Percentiles rank a stretch among this genome's conserved stretches.
Conservation (phyloP, 53 echinoderm and acorn worm genomes). For the Antedon mediterranea region DNA sequence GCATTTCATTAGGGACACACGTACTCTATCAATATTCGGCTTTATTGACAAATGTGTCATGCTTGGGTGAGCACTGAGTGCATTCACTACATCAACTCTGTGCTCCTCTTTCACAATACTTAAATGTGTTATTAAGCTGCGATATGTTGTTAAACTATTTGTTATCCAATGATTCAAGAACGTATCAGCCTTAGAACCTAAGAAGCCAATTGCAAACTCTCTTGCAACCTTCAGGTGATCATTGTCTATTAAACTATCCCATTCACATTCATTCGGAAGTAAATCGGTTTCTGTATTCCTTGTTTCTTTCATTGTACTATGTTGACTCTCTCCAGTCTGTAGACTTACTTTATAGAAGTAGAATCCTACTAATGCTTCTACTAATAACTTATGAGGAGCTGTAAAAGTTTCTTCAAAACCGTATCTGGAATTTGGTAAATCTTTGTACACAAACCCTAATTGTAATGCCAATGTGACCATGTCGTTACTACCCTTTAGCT, state of each 20-base stretch:
- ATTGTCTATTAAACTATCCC: neutral
- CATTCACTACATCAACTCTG: neutral
- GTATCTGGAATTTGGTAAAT: neutral
- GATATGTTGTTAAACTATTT: neutral
- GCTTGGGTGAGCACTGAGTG: neutral
- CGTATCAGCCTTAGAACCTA: neutral
- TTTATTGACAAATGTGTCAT: neutral
- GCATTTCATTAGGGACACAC: neutral
- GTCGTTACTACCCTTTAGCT: neutral
- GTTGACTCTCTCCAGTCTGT: neutral
- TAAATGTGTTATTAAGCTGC: neutral
- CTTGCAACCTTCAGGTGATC: neutral
- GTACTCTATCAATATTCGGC: neutral
- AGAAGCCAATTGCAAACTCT: neutral
- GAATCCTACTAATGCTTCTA: neutral
- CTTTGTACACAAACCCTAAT: neutral
- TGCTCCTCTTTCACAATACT: neutral
- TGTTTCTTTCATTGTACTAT: neutral
- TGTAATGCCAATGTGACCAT: neutral
- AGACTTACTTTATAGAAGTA: neutral
- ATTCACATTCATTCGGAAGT: neutral
- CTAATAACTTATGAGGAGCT: neutral
- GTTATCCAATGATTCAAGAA: neutral
- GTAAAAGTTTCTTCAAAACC: neutral
- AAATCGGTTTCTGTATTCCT: neutral